Evolutionary conservation across 2,797 vertebrate species (phyloP), one percentile per base, ranked within the genome.

Genomic region (Gymnothorax reevesii): DNA sequence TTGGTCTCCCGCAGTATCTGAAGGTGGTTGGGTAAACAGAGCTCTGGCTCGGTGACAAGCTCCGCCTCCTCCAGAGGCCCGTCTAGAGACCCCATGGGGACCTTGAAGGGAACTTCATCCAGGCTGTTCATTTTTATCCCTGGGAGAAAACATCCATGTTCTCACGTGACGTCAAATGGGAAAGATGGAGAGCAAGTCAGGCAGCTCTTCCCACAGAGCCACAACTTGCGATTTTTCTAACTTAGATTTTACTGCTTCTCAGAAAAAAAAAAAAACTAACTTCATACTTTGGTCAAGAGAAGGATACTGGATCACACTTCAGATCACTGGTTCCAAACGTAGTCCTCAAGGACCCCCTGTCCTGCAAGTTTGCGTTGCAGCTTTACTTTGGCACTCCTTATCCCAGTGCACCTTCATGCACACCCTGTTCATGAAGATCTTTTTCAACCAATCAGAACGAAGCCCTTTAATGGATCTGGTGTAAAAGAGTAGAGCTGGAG

Each of bases 51-150:
- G 2, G 80, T 82, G 82, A 89, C 27, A 4, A 86, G 87, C 73
- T 90, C 90, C 22, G 91, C 33, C 2, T 94, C 89, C 25, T 92
- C 90, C 85, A 89, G 54, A 15, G 87, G 92, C 84, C 94, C 90
- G 73, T 90, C 91, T 12, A 83, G 87, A 9, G 88, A 80, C 80
- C 86, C 93, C 59, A 92, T 85, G n/a, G 95, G 92, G 0, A 94
- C 93, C 90, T 95, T 97, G 91, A 99, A 95, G 33, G 97, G 96
- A 85, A 99, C 88, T 6, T 94, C 96, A 13, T 98, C 97, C 87
- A 99, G 95, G 87, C 90, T 94, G 88, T 85, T 95, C 95, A 95
- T 96, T 4, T n/a, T 86, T 4, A 71, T 86, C 27, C 79, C 84
- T 87, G 82, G 73, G 62, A n/a, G 77, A 86, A 83, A 52, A 71